Base-by-base conservation (phyloP, 2,113 vertebrate species). In the Opisthocomus hoazin region DNA sequence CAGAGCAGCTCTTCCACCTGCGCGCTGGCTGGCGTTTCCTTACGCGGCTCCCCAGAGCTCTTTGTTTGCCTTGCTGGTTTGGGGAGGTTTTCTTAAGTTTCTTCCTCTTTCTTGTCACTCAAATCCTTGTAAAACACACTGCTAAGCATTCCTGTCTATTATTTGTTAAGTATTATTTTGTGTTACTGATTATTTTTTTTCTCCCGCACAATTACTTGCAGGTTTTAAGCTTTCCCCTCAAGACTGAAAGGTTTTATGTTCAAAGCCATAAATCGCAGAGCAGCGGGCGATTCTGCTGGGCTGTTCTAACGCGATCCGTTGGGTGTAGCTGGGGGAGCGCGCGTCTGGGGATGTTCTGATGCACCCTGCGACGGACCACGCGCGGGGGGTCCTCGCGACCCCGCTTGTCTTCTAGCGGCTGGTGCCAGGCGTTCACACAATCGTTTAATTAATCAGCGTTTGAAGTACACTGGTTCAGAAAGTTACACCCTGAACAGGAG, bases 101-200 rank as follows among this genome's bases (percentile, higher is more conserved):
- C 37, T 48, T 60, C 29, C 57, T 64, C 17, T 23, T 78, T 37
- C 63, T 34, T 54, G 29, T 66, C 32, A 30, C 88, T 54, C 46
- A 15, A 45, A 37, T 10, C n/a, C 74, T 63, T 58, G 57, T 54
- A 51, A 53, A 79, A 7, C 32, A 12, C 48, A 4, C 29, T 50
- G 69, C 19, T 70, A 27, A 15, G 60, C 12, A 41, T 56, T 50
- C 26, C 61, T 71, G 26, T 57, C 73, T 13, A 1, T 94, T 91
- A 69, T n/a, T 66, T 95, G 92, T 41, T 56, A 56, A 87, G 69
- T 70, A 39, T 89, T 92, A 77, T 82, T 97, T 85, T 58, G 83
- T n/a, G 68, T 43, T 83, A 87, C 53, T 76, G 51, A 5, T n/a
- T 45, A 39, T 27, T 50, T 66, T 39, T 64, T 46, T 26, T 86